phyloP scores from a whole-genome alignment of 2,888 invertebrate genomes.

The Prosopocoilus inquinatus region DNA sequence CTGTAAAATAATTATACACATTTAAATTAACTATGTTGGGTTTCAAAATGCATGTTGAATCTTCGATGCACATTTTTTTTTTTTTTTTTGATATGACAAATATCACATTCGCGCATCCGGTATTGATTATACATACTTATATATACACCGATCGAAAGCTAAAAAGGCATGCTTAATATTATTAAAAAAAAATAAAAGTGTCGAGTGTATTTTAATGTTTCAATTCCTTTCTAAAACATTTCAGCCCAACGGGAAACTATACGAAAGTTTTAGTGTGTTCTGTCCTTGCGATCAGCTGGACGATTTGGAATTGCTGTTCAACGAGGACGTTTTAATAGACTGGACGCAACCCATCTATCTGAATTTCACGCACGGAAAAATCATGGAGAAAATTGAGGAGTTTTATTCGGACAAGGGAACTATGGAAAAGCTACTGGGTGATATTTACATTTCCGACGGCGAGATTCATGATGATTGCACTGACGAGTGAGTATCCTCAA shows the following conservation, averaged over 20 bases:
- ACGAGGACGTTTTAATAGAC: constrained; percentile 76
- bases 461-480: constrained; percentile 50
- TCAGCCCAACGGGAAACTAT: constrained; percentile 75
- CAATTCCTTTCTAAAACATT: constrained; percentile 35
- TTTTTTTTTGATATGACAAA: no score
- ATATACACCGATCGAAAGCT: no score
- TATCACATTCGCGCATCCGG: no score
- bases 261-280: constrained; percentile 84
- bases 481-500: constrained; percentile 21
- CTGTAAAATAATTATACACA: no score
- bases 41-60: no score
- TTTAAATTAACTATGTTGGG: no score
- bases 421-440: constrained; percentile 75
- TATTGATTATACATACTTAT: no score
- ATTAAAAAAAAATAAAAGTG: no score
- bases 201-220: background rate
- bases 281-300: constrained; percentile 77
- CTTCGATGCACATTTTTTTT: no score
- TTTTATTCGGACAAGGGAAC: constrained; percentile 63
- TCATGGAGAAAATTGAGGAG: constrained; percentile 74
- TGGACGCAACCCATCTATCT: constrained; percentile 80
- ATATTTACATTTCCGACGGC: constrained; percentile 73
- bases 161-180: no score
- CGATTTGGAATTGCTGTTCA: constrained; percentile 67
- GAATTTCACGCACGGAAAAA: constrained; percentile 81